Evolutionary conservation across 2,888 invertebrate species (phyloP), one percentile per base, ranked within the genome.

Genomic region (Apotomis turbidana): DNA sequence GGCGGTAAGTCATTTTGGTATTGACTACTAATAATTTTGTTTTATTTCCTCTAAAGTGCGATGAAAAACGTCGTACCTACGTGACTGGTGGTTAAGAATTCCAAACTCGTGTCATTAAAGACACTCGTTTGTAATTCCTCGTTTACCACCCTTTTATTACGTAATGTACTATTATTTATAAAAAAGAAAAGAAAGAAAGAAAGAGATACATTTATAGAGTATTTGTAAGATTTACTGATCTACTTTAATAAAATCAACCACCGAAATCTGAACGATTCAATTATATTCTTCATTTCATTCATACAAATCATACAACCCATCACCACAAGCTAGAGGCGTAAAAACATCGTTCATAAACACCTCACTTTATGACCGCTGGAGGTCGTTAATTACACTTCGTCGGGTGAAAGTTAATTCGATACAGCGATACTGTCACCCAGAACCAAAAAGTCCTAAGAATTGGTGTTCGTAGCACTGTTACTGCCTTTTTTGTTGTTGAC

Each of bases 401-500:
- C 59, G 62, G 74, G 74, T 74, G 74, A 74, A 74, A 74, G 74
- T 74, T 74, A 67, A 74, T 71, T 74, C 52, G 74, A 74, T 74
- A 71, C 46, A 60, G 13, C 61, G 71, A 74, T 74, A 74, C 46
- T 49, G 57, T 38, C 6, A 27, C 12, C 5, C 3, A 36, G 46
- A 5, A 66, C 27, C 36, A 36, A 57, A 66, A 57, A 36, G 55
- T 44, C 66, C 12, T 66, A 66, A n/a, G 27, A 5, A 27, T n/a
- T 46, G n/a, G 3, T n/a, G 3, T 46, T 27, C 27, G 46, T 36
- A 46, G 0, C 6, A 44, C 27, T 27, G 36, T 46, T 57, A 44
- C 0, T 46, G 27, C 9, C 27, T 46, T 57, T 66, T 46, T n/a
- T 0, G 12, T 27, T 12, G 12, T 36, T 44, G 15, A 54, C 15